Evolutionary conservation across 2,888 invertebrate species (phyloP), one percentile per base, ranked within the genome.

Genomic region (Lycocerus yunnanus): DNA sequence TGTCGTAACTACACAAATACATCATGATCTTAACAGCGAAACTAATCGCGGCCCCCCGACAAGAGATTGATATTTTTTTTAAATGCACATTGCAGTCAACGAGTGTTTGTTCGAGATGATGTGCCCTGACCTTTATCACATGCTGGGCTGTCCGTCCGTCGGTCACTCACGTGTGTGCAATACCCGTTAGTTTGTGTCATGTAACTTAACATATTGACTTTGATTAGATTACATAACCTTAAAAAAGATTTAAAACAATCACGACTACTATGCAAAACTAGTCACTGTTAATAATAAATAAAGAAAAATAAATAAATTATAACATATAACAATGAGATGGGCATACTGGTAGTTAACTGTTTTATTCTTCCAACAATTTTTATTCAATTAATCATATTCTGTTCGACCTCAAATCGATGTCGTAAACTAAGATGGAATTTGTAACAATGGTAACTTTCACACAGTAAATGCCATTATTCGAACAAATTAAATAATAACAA

Each of bases 11-110:
- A 81, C 78, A 73, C 76, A 80, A 79, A 81, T 81, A 80, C 80
- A 81, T 81, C 80, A 80, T 77, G 78, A 79, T 81, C 81, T 80
- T 66, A 79, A 78, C 80, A 79, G 80, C 79, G 80, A 79, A 80
- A 79, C 81, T 82, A 82, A 81, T 82, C 81, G 80, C 69, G 82
- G 77, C 81, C 82, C 82, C 82, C 82, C 80, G 82, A 82, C 80
- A 80, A 72, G 81, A 80, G 74, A 77, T 77, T 76, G 77, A 77
- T 77, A 74, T 67, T 74, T 73, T 63, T 63, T 76, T 73, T 63
- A 73, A 76, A 78, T 76, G 73, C 75, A 73, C 78, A 74, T 74
- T 78, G 78, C 78, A 80, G 79, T 81, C 81, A 78, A 77, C 81
- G 79, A 77, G 77, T 77, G 79, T 79, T 80, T 78, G 79, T 78